Base-by-base conservation (phyloP, 2,113 vertebrate species). In the Lycaon pictus region DNA sequence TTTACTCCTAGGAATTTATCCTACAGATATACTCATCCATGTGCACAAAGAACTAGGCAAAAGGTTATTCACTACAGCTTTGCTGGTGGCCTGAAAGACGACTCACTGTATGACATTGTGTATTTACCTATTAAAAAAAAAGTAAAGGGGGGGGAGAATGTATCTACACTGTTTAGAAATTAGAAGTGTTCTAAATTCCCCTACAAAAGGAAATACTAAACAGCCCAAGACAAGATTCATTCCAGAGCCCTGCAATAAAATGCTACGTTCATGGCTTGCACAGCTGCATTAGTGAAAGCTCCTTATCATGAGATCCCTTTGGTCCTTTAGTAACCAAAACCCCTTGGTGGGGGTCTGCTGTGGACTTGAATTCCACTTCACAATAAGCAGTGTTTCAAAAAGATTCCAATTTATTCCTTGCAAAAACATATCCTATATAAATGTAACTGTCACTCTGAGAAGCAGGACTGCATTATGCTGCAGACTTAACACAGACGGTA, bases 341-440 rank as follows among this genome's bases (percentile, higher is more conserved):
- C 32, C 48, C 51, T 58, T 79, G 35, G 5, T 82, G 80, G 62
- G 84, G 35, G n/a, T 58, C 29, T 69, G 92, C 51, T 4, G 29
- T 65, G 71, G 65, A 81, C 76, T 65, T 67, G 76, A 95, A 69
- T 86, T 85, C 62, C 29, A 94, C 65, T 96, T 93, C 76, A 88
- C 43, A 95, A 96, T 80, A 90, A 92, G 53, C 56, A 97, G 60
- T 65, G n/a, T 74, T 96, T 91, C n/a, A 95, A 58, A 84, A 88
- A 95, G 81, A 91, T 88, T 96, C 87, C 90, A 90, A 92, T 93
- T 91, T 96, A 84, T 84, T 97, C 95, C 80, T 93, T 97, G 72
- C 29, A 94, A 93, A 95, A 88, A 58, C 85, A 96, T 29, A 96
- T 12, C 88, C 29, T 29, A 93, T 7, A 93, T 22, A 94, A 96